These are phyloP conservation scores for Coreoperca whiteheadi DNA, from an alignment of 2,113 vertebrate species.

Conservation along the genomic window DNA sequence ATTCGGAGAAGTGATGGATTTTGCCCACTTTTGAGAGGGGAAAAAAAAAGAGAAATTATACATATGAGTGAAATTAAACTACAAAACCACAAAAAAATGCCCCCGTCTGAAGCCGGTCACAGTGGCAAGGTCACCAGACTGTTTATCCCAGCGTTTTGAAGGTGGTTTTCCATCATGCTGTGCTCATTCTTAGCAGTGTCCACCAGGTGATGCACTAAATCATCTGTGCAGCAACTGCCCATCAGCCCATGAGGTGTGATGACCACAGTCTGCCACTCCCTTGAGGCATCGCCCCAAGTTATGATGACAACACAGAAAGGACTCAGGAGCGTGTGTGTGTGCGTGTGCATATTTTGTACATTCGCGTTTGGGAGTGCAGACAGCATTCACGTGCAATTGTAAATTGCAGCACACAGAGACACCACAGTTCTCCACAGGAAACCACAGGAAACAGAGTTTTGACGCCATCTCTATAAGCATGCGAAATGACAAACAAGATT, in stretches of 20 bases:
- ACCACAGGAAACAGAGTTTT: conserved; percentile 83
- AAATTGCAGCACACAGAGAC: conserved; percentile 73
- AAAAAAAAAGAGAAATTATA: neutral
- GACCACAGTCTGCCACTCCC: conserved; percentile 46
- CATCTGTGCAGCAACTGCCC: conserved; percentile 55
- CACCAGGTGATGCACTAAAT: conserved; percentile 84
- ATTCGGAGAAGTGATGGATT: neutral
- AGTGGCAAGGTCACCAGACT: neutral
- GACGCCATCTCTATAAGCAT: conserved; percentile 72
- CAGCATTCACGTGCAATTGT: conserved; percentile 58
- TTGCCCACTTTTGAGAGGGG: neutral
- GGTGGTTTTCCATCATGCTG: conserved; percentile 6
- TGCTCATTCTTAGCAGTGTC: conserved; percentile 67
- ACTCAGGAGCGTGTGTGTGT: neutral
- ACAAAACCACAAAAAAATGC: neutral
- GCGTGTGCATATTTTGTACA: neutral
- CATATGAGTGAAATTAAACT: neutral
- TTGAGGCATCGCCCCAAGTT: conserved; percentile 10
- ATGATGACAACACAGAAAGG: conserved; percentile 24
- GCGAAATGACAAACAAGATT: conserved; percentile 73
- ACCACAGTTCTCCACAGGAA: conserved; percentile 74
- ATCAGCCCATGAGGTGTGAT: conserved; percentile 45
- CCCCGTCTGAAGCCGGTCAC: too few relatives aligned
- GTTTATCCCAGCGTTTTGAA: neutral
- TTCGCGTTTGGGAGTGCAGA: conserved; percentile 43